Percentiles rank a stretch among this genome's conserved stretches.
phyloP scores from a whole-genome alignment of 2,888 invertebrate genomes.

The Malachius bipustulatus region DNA sequence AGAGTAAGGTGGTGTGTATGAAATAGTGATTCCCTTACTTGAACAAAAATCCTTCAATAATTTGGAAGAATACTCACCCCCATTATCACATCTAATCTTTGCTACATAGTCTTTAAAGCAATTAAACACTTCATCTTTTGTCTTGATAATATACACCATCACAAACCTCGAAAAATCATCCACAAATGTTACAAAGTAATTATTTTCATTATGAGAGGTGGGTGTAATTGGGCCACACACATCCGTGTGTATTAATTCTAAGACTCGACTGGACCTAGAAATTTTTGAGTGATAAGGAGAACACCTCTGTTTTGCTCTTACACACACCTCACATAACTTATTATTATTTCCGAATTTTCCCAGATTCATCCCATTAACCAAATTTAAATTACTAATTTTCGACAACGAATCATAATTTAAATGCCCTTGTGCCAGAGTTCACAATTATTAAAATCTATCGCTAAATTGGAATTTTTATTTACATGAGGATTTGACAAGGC shows the following conservation, averaged over 20 bases:
- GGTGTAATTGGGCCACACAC: slow-evolving; percentile 3
- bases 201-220: slow-evolving; percentile 1
- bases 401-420: slow-evolving; percentile 11
- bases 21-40: slow-evolving; percentile 10
- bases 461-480: slow-evolving; percentile 8
- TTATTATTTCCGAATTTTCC: neutral
- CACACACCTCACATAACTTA: slow-evolving; percentile 14
- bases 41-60: neutral
- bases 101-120: slow-evolving; percentile 12
- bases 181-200: slow-evolving; percentile 12
- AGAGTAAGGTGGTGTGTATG: slow-evolving; percentile 12
- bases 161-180: slow-evolving; percentile 13
- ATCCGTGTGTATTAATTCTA: slow-evolving; percentile 3
- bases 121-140: slow-evolving; percentile 13
- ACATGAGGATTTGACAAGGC: neutral
- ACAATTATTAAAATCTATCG: slow-evolving; percentile 6
- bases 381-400: slow-evolving; percentile 9
- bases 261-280: slow-evolving; percentile 8
- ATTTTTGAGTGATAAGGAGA: slow-evolving; percentile 11
- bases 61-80: slow-evolving; percentile 1
- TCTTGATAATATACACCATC: slow-evolving; percentile 12
- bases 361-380: slow-evolving; percentile 10
- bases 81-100: slow-evolving; percentile 10
- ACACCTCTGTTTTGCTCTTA: slow-evolving; percentile 12
- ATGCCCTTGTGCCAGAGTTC: slow-evolving; percentile 14